Evolutionary conservation across 1,140 invertebrate species (phyloP), one percentile per base, ranked within the genome.

Genomic region (Drosophila obscura): DNA sequence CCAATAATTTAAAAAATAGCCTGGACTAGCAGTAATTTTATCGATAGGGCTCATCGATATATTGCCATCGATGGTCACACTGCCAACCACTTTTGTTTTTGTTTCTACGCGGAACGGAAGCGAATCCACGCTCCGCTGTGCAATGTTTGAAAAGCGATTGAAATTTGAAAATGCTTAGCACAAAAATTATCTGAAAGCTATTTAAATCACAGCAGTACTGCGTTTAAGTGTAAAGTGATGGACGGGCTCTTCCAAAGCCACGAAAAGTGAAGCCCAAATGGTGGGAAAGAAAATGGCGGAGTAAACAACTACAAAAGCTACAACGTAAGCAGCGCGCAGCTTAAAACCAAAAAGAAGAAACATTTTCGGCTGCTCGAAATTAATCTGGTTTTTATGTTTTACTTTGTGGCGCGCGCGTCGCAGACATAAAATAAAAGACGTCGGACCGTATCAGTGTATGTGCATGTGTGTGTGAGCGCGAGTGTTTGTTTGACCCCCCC

Each of bases 301-400:
- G 82, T 69, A 60, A 87, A 78, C 74, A 81, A 78, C 66, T 72
- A 72, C 67, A 76, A 62, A 74, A 81, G 45, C 50, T 62, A 58
- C 55, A 73, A 85, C 81, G 81, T 80, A 84, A 13, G 35, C 35
- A 39, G 35, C 35, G 74, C 62, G 59, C 52, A 73, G 82, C 82
- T 85, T 78, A 85, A 80, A 74, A 80, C 53, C 35, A 45, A 46
- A 63, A 46, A 65, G 19, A 24, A 63, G 52, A 69, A 73, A 79
- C 72, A 74, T 83, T 78, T 73, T 73, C 49, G 80, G 55, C 80
- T 75, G 80, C 41, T 66, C 57, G 77, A 76, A 82, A 81, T 87
- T 81, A 85, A 87, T 85, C 82, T 85, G 82, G 82, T 81, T 85
- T 76, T 85, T 87, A 85, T 85, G 82, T 87, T 77, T 85, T 81